Evolutionary conservation across 2,797 vertebrate species (phyloP), one percentile per base, ranked within the genome.

Genomic region (Rhyacichthys aspro): DNA sequence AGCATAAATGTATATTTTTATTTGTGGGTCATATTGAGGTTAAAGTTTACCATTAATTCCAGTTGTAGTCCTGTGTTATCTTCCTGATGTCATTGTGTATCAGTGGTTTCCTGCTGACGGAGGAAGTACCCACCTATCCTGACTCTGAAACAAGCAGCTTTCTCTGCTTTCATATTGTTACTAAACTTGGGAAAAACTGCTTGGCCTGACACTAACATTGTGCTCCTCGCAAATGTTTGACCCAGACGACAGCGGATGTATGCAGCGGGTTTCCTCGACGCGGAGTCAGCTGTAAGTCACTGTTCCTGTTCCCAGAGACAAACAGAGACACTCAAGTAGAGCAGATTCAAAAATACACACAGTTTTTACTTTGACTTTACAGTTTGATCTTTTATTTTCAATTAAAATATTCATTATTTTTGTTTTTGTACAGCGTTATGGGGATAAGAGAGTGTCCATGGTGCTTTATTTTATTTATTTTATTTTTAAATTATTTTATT

Each of bases 61-160:
- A 42, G 8, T 11, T 33, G 14, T 43, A 56, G 44, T 23, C 48
- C 36, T 33, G 33, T 19, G 16, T 32, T 43, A 63, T 60, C 41
- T 50, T 62, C 12, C 37, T 58, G 46, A 58, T 54, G 46, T 76
- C 60, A 52, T 70, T 67, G 49, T 68, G 36, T 63, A 55, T 78
- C 46, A 62, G 56, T 39, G 15, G 80, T 82, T 86, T 88, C 80
- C 76, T 86, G 75, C 47, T 1, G 28, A 6, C 19, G 67, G 44
- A 88, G 90, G 88, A 92, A 88, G 88, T 87, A 71, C 59, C 84
- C 85, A 78, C 85, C 84, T 89, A 86, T 91, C 88, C 88, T 89
- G 80, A 70, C 41, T 72, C 18, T 23, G 19, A 23, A 23, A 70
- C 37, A 17, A 11, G 43, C 41, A 45, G 53, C 61, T 72, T n/a